Evolutionary conservation across 1,140 invertebrate species (phyloP), one percentile per base, ranked within the genome.

Genomic region (Papilio polyxenes): DNA sequence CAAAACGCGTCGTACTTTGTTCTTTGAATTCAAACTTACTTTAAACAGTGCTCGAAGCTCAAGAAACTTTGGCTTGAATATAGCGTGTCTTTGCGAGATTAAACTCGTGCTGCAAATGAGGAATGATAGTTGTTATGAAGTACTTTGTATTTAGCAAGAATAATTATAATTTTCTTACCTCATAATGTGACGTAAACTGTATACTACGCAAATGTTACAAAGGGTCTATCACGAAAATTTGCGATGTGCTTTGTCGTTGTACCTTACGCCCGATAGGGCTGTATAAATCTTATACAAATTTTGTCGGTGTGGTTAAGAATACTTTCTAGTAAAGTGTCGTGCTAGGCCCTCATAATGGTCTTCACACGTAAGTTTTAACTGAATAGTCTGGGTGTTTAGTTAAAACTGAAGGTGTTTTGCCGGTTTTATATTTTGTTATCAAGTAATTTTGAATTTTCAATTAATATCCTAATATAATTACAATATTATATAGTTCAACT

Each of bases 31-130:
- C 62, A 69, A 69, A 69, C 62, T 59, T 20, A 59, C n/a, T 69
- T 69, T 13, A 69, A 69, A 69, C 62, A 69, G 62, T 69, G 23
- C 62, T 69, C 62, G 5, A 69, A 69, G 23, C 62, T 69, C 23
- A 31, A 37, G 23, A 69, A 69, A 69, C 62, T 69, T 69, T 69
- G 23, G 62, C 62, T 69, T 69, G 23, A 37, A 69, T 69, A 37
- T 37, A 23, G 17, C 10, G 9, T 20, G 59, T 62, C n/a, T 7
- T n/a, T 69, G 62, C 62, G 11, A 69, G 62, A 69, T 69, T 37
- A 69, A 69, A 69, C 62, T 69, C 37, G 1, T 37, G 11, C 17
- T 31, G 53, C 53, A 69, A 8, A 69, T 69, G 62, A 69, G 62
- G 62, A 37, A 31, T 69, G 23, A 31, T 69, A 31, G 62, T 69